A percentile compares a stretch with the other conserved stretches of the same genome.
Evolutionary conservation across 2,797 vertebrate genomes (phyloP).

Genomic region (Eidolon dupreanum): DNA sequence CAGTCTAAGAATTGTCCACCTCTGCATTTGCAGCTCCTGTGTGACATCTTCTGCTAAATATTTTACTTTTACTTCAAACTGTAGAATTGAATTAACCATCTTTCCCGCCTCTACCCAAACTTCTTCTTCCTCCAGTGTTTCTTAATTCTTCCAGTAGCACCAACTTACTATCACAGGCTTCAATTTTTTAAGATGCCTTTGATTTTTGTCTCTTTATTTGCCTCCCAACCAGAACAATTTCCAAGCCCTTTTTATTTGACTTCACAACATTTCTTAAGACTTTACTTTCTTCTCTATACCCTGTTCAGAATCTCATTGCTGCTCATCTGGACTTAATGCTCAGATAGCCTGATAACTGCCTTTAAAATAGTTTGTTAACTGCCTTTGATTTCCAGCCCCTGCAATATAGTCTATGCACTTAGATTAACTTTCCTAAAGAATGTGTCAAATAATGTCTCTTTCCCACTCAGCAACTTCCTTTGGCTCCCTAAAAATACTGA

Average conservation of each 20-base stretch:
- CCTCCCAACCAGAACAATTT: background rate
- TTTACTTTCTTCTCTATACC: background rate
- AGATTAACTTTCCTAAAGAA: constrained; percentile 37
- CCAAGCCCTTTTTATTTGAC: background rate
- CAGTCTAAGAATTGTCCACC: background rate
- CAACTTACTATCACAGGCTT: background rate
- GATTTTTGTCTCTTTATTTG: background rate
- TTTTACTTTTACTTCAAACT: background rate
- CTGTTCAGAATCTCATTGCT: background rate
- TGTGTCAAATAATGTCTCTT: background rate
- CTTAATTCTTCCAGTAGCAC: background rate
- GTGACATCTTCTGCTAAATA: background rate
- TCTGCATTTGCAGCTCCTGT: background rate
- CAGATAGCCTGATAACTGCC: background rate
- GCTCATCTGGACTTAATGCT: background rate
- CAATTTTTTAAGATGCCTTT: background rate
- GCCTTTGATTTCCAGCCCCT: background rate
- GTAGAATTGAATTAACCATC: background rate
- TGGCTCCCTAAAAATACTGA: background rate
- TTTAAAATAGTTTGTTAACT: background rate
- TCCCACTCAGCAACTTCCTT: background rate
- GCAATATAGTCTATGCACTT: background rate
- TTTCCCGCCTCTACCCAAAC: background rate
- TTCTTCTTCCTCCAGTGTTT: background rate
- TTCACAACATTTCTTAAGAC: background rate